Base-by-base conservation (phyloP, 2,113 vertebrate species). In the Phainopepla nitens region DNA sequence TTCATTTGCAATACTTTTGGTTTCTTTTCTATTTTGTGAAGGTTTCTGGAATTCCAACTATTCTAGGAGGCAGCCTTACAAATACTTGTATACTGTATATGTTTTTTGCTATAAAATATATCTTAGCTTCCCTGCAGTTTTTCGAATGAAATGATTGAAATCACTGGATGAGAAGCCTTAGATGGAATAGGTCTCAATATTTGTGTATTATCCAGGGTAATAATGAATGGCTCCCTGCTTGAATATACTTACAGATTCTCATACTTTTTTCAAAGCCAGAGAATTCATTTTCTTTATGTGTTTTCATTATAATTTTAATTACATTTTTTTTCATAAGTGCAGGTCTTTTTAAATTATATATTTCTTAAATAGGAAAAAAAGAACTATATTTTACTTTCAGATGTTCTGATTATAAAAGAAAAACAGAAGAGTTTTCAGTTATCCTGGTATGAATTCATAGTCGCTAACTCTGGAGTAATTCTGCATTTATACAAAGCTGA, bases 251-350 rank as follows among this genome's bases (percentile, higher is more conserved):
- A 45, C 13, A 94, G 44, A 42, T 5, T 80, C 16, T 77, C 68
- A 79, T 82, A 83, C 42, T 81, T 82, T 81, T 61, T 87, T 80
- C 53, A 72, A 72, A 96, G n/a, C 23, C 36, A 76, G 36, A 45
- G 15, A 93, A 95, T 79, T 82, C 0, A 65, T 94, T 94, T 96
- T 76, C n/a, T 80, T 90, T 83, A 90, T 64, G 51, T 33, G 17
- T 70, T 95, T 89, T 94, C 77, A 82, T 82, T 91, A 72, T 31
- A 61, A 93, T 82, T 87, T 94, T 83, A 80, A 89, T 94, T 91
- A 75, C 62, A n/a, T 82, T 47, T 85, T 91, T 94, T 93, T 95
- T 80, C 41, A 27, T 78, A 75, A 84, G 36, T 68, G 27, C 7
- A 58, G 3, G 7, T 22, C 0, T 53, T 82, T 90, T 90, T 22